These are phyloP conservation scores for Orientallactaga bullata DNA, from an alignment of 2,113 vertebrate genomes.

Conservation along the genomic window DNA sequence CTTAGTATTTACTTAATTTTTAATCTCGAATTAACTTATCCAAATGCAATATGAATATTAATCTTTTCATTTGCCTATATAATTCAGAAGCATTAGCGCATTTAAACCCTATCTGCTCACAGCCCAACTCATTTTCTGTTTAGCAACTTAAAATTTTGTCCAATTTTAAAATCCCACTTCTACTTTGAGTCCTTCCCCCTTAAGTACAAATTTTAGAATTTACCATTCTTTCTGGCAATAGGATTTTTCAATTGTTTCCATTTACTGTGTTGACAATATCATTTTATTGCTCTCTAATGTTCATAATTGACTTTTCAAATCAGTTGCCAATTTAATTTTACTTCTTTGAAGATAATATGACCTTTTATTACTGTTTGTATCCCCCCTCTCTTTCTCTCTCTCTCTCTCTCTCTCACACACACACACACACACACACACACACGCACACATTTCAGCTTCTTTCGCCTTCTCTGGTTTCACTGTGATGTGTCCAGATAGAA, in stretches of 20 bases:
- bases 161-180: conserved; percentile 22
- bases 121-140: conserved; percentile 22
- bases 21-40: conserved; percentile 30
- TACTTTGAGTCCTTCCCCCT: conserved; percentile 29
- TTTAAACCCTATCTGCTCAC: neutral
- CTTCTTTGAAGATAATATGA: neutral
- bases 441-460: neutral
- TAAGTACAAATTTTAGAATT: conserved; percentile 29
- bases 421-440: neutral
- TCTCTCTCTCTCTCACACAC: no score
- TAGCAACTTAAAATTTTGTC: conserved; percentile 32
- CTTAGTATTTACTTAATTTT: conserved; percentile 54
- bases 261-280: neutral
- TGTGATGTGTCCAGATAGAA: neutral
- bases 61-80: conserved; percentile 24
- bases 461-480: conserved; percentile 21
- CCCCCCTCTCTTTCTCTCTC: no score
- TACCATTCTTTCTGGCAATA: neutral
- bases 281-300: conserved; percentile 19
- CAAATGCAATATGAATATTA: neutral
- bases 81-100: conserved; percentile 29
- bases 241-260: conserved; percentile 28
- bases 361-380: neutral
- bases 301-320: conserved; percentile 48
- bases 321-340: conserved; percentile 1